A percentile compares a stretch with the other conserved stretches of the same genome.
Evolutionary conservation across 2,888 invertebrate genomes (phyloP).

Genomic region (Oligia strigilis): DNA sequence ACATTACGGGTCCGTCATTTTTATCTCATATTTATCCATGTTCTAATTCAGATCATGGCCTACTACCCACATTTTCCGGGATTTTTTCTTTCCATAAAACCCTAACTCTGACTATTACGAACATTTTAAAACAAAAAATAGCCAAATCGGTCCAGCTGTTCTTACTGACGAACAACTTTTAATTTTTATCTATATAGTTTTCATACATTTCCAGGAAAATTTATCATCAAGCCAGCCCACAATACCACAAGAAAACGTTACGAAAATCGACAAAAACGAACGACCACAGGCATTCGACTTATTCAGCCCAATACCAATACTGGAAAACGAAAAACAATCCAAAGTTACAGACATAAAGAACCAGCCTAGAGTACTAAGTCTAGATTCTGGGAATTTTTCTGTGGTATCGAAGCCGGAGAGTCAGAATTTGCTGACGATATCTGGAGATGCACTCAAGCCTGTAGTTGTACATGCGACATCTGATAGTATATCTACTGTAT

Average conservation of each 20-base stretch:
- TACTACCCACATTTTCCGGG: too few relatives aligned
- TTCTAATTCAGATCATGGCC: too few relatives aligned
- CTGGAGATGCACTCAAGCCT: slow-evolving; percentile 83
- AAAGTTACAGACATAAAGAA: slow-evolving; percentile 79
- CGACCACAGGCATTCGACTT: slow-evolving; percentile 86
- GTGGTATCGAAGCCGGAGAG: slow-evolving; percentile 83
- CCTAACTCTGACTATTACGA: too few relatives aligned
- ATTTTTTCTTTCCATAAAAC: too few relatives aligned
- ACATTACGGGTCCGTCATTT: too few relatives aligned
- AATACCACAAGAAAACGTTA: slow-evolving; percentile 55
- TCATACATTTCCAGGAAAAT: slow-evolving; percentile 77
- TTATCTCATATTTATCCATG: too few relatives aligned
- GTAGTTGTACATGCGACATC: slow-evolving; percentile 81
- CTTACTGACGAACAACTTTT: too few relatives aligned
- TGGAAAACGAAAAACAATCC: slow-evolving; percentile 82
- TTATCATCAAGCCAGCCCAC: slow-evolving; percentile 71
- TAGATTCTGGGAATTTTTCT: slow-evolving; percentile 86
- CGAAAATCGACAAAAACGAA: slow-evolving; percentile 73
- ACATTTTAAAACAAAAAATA: too few relatives aligned
- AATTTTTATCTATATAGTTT: neutral
- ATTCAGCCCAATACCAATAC: slow-evolving; percentile 89
- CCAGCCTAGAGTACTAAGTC: slow-evolving; percentile 83
- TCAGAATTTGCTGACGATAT: slow-evolving; percentile 79
- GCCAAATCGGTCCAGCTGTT: too few relatives aligned
- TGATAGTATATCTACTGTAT: slow-evolving; percentile 88